Percentiles rank a stretch among this genome's conserved stretches.
phyloP scores from a whole-genome alignment of 2,113 vertebrate genomes.

The Ophiodon elongatus region DNA sequence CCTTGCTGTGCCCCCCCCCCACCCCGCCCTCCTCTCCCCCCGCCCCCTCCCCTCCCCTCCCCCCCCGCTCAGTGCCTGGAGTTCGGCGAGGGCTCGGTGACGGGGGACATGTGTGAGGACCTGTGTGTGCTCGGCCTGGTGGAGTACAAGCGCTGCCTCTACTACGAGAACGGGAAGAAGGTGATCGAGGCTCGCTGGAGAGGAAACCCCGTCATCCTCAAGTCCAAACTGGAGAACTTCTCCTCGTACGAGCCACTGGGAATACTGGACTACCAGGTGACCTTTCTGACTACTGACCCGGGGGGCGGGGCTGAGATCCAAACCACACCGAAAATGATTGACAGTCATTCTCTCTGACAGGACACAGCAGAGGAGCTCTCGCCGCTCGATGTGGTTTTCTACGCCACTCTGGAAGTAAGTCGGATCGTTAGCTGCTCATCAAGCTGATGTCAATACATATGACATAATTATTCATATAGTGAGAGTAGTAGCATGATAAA shows the following conservation, averaged over 20 bases:
- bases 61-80: constrained; percentile 87
- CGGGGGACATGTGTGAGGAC: constrained; percentile 93
- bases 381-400: constrained; percentile 90
- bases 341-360: constrained; percentile 26
- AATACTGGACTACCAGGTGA: constrained; percentile 86
- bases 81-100: constrained; percentile 87
- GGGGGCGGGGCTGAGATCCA: no score
- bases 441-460: no score
- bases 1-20: no score
- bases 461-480: no score
- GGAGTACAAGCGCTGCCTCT: constrained; percentile 92
- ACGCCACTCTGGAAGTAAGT: constrained; percentile 90
- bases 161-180: constrained; percentile 95
- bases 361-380: constrained; percentile 81
- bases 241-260: constrained; percentile 89
- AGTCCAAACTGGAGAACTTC: constrained; percentile 94
- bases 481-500: no score
- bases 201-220: constrained; percentile 90
- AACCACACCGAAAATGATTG: no score
- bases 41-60: no score
- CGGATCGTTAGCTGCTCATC: no score
- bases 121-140: constrained; percentile 89
- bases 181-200: constrained; percentile 95
- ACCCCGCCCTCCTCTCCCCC: no score
- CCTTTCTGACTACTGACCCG: rapidly evolving